A percentile compares a stretch with the other conserved stretches of the same genome.
Conservation (phyloP, 53 echinoderm and acorn worm genomes). For the Paracentrotus lividus region DNA sequence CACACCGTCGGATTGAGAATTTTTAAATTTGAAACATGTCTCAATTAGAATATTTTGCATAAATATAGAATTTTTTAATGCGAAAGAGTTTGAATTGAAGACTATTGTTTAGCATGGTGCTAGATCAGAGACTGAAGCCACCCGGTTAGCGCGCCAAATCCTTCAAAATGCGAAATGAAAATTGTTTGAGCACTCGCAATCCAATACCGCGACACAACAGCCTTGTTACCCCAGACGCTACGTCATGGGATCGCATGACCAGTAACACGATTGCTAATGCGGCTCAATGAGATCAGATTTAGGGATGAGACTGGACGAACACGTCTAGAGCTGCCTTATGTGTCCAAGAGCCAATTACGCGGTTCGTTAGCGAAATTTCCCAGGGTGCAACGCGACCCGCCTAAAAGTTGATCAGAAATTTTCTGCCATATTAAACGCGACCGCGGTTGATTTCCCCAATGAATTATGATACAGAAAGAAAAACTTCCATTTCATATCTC, state of each 20-base stretch:
- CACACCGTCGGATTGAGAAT: neutral
- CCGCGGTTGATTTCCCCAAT: constrained; percentile 57
- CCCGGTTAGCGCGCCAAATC: constrained; percentile 63
- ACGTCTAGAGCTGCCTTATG: constrained; percentile 62
- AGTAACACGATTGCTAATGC: constrained; percentile 47
- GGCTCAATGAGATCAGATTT: constrained; percentile 52
- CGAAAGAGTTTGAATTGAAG: neutral
- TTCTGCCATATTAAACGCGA: constrained; percentile 68
- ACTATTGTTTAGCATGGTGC: neutral
- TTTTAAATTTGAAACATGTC: neutral
- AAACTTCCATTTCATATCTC: constrained; percentile 49
- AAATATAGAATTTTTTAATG: neutral
- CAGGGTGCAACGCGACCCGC: constrained; percentile 67
- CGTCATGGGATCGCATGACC: constrained; percentile 41
- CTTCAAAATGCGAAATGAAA: constrained; percentile 67
- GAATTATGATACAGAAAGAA: constrained; percentile 49
- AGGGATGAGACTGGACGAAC: constrained; percentile 55
- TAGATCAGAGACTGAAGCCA: constrained; percentile 8
- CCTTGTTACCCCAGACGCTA: constrained; percentile 49
- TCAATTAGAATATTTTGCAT: neutral
- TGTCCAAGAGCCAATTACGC: constrained; percentile 73
- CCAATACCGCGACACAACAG: constrained; percentile 15
- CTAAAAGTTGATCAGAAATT: constrained; percentile 73
- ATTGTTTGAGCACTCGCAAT: constrained; percentile 69
- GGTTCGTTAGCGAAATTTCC: constrained; percentile 73